Evolutionary conservation across 2,113 vertebrate species (phyloP).

Genomic region (Malaclemys terrapin): DNA sequence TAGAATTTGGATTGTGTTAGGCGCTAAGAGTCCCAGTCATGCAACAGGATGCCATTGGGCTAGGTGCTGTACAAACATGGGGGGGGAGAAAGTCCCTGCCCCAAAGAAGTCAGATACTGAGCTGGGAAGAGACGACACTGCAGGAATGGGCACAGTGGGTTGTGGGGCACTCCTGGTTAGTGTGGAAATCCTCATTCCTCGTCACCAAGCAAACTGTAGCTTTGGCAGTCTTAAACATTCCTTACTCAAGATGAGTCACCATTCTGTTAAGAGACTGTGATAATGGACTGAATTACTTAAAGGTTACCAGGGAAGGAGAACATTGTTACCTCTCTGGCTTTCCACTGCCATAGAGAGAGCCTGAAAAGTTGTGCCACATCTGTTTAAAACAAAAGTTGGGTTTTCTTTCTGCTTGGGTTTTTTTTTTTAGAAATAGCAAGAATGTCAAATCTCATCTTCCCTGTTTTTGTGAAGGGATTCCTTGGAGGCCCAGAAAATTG

Average conservation of each 20-base stretch:
- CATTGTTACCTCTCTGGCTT: background rate
- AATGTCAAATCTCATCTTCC: background rate
- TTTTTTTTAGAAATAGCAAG: background rate
- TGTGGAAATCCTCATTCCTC: background rate
- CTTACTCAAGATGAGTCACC: accelerated
- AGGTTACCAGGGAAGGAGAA: background rate
- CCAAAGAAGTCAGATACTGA: background rate
- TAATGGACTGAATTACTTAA: background rate
- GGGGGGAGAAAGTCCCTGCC: background rate
- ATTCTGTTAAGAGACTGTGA: accelerated
- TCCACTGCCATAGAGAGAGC: accelerated
- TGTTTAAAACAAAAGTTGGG: background rate
- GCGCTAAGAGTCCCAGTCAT: background rate
- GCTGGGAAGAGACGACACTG: background rate
- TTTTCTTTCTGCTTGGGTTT: background rate
- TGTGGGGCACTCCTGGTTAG: background rate
- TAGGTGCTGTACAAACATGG: background rate
- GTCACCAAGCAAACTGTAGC: accelerated
- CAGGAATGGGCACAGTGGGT: accelerated
- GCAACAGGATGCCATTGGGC: background rate
- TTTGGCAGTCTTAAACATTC: background rate
- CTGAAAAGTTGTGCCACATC: background rate
- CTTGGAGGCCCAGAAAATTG: background rate
- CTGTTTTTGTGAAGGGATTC: background rate
- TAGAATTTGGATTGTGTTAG: background rate